Evolutionary conservation across 2,888 invertebrate species (phyloP).

Genomic region (Clusia tigrina): DNA sequence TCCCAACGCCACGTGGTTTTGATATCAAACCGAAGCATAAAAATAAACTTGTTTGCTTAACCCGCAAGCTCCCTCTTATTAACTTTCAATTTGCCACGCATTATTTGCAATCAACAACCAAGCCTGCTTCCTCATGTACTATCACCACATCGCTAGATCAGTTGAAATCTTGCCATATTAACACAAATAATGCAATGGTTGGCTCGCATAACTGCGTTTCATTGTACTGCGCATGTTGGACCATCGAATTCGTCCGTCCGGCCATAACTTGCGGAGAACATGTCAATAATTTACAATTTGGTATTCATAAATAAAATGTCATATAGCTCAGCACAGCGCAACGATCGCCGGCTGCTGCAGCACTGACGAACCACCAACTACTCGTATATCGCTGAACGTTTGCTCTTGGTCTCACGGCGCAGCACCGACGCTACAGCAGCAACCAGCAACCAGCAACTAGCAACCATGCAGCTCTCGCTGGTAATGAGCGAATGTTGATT

Average conservation of each 20-base stretch:
- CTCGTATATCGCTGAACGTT: slow-evolving; percentile 15
- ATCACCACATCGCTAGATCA: not conserved
- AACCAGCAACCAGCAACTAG: too few species aligned
- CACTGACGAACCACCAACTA: not conserved
- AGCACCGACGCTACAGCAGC: not conserved
- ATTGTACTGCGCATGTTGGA: slow-evolving; percentile 30
- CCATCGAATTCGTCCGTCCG: slow-evolving; percentile 26
- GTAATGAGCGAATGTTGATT: slow-evolving; percentile 61
- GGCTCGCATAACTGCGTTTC: too few species aligned
- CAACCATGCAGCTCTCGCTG: slow-evolving; percentile 2
- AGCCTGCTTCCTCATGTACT: not conserved
- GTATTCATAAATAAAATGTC: slow-evolving; percentile 64
- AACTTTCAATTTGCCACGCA: slow-evolving; percentile 50
- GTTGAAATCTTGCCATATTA: too few species aligned
- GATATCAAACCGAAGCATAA: too few species aligned
- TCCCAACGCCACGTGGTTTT: too few species aligned
- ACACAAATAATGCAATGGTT: too few species aligned
- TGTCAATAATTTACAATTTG: slow-evolving; percentile 65
- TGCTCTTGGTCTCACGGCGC: not conserved
- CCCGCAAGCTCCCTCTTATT: too few species aligned
- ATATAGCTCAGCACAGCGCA: slow-evolving; percentile 36
- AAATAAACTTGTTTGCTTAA: too few species aligned
- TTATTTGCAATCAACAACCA: slow-evolving; percentile 15
- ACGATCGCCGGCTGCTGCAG: slow-evolving; percentile 29
- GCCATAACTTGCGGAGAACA: slow-evolving; percentile 60